Conservation (phyloP, 1,140 invertebrate species). For the Musca vetustissima region DNA sequence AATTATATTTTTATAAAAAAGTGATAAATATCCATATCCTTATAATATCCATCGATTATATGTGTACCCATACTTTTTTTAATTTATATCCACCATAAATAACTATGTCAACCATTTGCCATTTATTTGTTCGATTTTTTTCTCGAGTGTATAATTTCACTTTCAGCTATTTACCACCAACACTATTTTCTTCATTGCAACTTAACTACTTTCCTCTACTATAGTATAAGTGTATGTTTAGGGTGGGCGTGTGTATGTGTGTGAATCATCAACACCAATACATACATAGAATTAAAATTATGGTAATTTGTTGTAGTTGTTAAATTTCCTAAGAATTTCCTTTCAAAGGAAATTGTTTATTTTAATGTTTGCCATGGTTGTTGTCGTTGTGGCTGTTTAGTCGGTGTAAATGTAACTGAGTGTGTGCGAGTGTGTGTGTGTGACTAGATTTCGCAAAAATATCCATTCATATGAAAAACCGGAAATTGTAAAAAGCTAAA, state of each 20-base stretch:
- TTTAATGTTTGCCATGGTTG: neutral
- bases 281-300: neutral
- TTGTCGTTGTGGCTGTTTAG: neutral
- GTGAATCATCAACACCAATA: neutral
- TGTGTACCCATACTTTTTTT: too few relatives aligned
- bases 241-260: neutral
- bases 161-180: too few relatives aligned
- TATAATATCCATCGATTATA: too few relatives aligned
- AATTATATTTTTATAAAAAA: too few relatives aligned
- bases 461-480: slow-evolving; percentile 7
- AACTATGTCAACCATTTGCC: too few relatives aligned
- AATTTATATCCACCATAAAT: too few relatives aligned
- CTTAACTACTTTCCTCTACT: too few relatives aligned
- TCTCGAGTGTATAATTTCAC: too few relatives aligned
- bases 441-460: too few relatives aligned
- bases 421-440: neutral
- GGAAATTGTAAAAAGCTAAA: slow-evolving; percentile 21
- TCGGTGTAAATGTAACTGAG: neutral
- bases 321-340: slow-evolving; percentile 14
- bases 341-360: slow-evolving; percentile 15
- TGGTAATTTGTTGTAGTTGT: slow-evolving; percentile 11
- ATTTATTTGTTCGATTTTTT: too few relatives aligned
- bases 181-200: too few relatives aligned
- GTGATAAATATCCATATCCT: too few relatives aligned
- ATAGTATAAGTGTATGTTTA: neutral